Conservation (phyloP, 2,113 vertebrate genomes). For the Sylvilagus bachmani region DNA sequence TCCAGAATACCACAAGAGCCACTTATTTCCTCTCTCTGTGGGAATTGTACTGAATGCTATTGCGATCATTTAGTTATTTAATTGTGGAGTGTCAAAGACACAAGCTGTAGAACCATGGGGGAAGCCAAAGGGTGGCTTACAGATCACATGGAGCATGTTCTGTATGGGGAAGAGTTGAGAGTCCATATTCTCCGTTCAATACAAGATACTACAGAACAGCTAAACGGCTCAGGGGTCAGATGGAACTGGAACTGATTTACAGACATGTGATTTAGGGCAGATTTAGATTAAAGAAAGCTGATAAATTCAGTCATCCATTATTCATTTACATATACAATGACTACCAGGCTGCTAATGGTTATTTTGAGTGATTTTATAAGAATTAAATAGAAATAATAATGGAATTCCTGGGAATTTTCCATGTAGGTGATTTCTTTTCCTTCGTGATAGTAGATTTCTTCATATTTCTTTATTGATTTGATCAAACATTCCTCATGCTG, state of each 20-base stretch:
- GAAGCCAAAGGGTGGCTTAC: background rate
- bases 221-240: background rate
- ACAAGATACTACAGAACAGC: background rate
- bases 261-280: background rate
- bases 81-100: background rate
- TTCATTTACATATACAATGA: slow-evolving; percentile 29
- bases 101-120: background rate
- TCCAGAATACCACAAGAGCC: background rate
- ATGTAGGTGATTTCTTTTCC: background rate
- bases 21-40: background rate
- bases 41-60: background rate
- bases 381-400: background rate
- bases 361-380: background rate
- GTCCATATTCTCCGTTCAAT: background rate
- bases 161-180: background rate
- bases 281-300: background rate
- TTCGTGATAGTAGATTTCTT: background rate
- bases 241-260: background rate
- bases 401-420: background rate
- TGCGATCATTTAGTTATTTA: slow-evolving; percentile 7
- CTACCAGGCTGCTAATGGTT: background rate
- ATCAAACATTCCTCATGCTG: background rate
- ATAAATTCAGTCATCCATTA: background rate
- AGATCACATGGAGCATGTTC: background rate
- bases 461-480: background rate